Evolutionary conservation across 2,888 invertebrate genomes (phyloP).

Genomic region (Mesorhabditis belari): DNA sequence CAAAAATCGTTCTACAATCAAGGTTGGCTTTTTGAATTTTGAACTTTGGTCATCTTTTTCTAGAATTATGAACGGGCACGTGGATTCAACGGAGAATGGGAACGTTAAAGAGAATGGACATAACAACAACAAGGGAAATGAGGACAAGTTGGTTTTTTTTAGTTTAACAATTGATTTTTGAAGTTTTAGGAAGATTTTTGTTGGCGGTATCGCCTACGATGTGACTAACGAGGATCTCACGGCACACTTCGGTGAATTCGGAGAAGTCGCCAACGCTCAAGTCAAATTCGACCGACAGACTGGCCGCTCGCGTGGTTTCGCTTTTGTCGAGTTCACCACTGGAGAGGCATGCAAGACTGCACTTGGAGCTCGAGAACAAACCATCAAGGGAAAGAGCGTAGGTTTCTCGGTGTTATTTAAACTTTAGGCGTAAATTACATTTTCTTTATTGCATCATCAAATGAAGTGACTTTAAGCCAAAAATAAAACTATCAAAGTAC

Average conservation of each 20-base stretch:
- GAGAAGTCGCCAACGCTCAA: constrained; percentile 47
- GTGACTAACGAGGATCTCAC: constrained; percentile 50
- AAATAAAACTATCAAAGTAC: too few relatives aligned
- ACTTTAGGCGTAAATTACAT: neutral
- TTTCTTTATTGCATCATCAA: neutral
- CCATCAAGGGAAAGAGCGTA: constrained; percentile 47
- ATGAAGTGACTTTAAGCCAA: constrained; percentile 2
- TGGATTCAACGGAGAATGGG: constrained; percentile 31
- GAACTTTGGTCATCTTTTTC: neutral
- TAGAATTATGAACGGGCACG: constrained; percentile 31
- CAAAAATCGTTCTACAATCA: constrained; percentile 15
- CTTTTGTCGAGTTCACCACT: constrained; percentile 52
- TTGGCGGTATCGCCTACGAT: constrained; percentile 53
- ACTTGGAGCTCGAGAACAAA: constrained; percentile 44
- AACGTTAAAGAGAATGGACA: constrained; percentile 35
- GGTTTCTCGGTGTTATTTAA: constrained; percentile 4
- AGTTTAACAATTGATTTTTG: neutral
- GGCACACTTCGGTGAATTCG: constrained; percentile 47
- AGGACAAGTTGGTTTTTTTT: constrained; percentile 31
- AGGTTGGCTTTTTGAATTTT: constrained; percentile 12
- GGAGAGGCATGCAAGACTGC: constrained; percentile 48
- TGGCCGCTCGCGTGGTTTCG: constrained; percentile 52
- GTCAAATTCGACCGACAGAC: constrained; percentile 53
- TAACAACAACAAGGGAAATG: constrained; percentile 34
- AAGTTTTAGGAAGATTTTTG: constrained; percentile 51